A percentile compares a stretch with the other conserved stretches of the same genome.
Conservation (phyloP, 2,113 vertebrate species). For the Puffinus mauretanicus region DNA sequence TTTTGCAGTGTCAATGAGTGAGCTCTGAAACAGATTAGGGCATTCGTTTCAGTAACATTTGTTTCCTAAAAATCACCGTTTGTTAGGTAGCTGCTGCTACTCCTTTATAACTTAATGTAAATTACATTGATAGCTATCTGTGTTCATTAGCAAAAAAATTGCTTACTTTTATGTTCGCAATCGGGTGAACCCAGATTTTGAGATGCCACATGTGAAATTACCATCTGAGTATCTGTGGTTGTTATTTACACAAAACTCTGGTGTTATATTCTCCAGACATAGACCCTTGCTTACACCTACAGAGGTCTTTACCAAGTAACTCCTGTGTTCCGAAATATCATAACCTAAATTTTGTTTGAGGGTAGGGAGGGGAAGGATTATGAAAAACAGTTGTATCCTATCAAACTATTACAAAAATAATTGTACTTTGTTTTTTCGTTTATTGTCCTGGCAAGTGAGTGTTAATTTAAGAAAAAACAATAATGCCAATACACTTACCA, state of each 20-base stretch:
- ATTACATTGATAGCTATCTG: not conserved
- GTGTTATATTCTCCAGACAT: not conserved
- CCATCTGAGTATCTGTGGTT: not conserved
- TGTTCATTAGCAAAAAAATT: not conserved
- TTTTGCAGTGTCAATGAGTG: too few species aligned
- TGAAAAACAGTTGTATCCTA: not conserved
- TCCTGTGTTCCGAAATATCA: not conserved
- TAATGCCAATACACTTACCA: not conserved
- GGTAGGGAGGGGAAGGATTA: not conserved
- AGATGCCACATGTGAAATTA: not conserved
- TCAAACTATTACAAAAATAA: not conserved
- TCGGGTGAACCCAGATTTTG: not conserved
- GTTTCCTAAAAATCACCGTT: not conserved
- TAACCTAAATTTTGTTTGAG: not conserved
- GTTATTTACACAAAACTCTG: not conserved
- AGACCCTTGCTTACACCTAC: not conserved
- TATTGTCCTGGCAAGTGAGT: not conserved
- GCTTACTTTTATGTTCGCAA: rapidly evolving
- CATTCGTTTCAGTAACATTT: not conserved
- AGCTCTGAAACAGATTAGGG: too few species aligned
- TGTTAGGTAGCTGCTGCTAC: not conserved
- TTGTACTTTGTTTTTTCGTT: not conserved
- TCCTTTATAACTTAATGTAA: not conserved
- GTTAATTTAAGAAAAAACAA: not conserved
- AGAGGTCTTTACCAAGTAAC: not conserved